Percentiles rank a stretch among this genome's conserved stretches.
phyloP scores from a whole-genome alignment of 2,888 invertebrate species.

The Cataglyphis altisquamis region DNA sequence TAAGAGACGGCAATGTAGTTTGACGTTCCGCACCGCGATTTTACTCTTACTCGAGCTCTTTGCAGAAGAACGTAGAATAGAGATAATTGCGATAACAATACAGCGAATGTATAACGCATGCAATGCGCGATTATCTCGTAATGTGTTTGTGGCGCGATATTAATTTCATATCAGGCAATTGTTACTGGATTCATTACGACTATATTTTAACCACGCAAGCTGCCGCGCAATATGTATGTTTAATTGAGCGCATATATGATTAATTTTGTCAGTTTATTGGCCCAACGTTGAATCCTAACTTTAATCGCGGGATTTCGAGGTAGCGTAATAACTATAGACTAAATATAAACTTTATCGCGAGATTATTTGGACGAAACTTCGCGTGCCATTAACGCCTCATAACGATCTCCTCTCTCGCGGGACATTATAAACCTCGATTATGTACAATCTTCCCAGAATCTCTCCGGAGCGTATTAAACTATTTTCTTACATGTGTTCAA shows the following conservation, averaged over 20 bases:
- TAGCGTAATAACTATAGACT: neutral
- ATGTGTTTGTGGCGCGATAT: neutral
- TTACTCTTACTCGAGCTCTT: constrained; percentile 20
- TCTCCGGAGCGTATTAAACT: constrained; percentile 26
- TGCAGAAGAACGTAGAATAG: constrained; percentile 1
- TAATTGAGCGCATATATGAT: neutral
- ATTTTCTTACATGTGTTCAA: constrained; percentile 21
- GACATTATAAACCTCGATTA: constrained; percentile 24
- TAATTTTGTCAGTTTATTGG: neutral
- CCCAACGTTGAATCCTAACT: constrained; percentile 6
- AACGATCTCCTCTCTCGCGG: constrained; percentile 39
- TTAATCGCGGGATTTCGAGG: constrained; percentile 7
- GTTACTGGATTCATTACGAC: neutral
- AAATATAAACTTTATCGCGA: neutral
- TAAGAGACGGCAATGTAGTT: neutral
- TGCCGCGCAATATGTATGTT: neutral
- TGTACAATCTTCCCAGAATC: constrained; percentile 4
- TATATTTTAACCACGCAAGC: neutral
- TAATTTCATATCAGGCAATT: constrained; percentile 11
- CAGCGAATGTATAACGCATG: neutral
- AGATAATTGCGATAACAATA: constrained; percentile 65
- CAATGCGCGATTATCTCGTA: neutral
- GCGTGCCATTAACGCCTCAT: constrained; percentile 37
- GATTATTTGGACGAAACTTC: constrained; percentile 46
- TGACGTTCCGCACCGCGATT: constrained; percentile 35